Evolutionary conservation across 2,888 invertebrate genomes (phyloP), one percentile per base, ranked within the genome.

Genomic region (Lymantria monacha): DNA sequence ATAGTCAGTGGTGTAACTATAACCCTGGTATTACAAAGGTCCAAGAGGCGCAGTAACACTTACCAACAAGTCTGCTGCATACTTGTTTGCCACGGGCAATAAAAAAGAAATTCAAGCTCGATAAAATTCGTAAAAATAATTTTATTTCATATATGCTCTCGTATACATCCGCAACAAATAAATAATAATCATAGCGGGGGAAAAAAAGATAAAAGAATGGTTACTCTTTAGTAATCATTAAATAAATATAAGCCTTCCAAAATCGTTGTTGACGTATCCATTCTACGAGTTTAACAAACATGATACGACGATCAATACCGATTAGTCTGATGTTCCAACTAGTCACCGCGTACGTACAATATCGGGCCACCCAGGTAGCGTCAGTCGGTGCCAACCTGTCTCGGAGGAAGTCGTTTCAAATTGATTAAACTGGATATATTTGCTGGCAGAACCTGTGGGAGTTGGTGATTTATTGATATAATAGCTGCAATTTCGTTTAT

Each of bases 281-380:
- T 66, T 55, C 61, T 37, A 45, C 46, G 44, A 30, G 30, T 41
- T 30, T 15, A 22, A 51, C 51, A 61, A 66, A 68, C 56, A 66
- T 55, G 63, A 67, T 69, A 53, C 70, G 44, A 51, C 60, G 57
- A 66, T 67, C 66, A 57, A 56, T 70, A 64, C 62, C 53, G 54
- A 70, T 72, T 63, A 71, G 55, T 53, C 57, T 61, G 60, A 47
- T 46, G 44, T 62, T n/a, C 51, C 36, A 22, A 5, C 5, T 22
- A 22, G 2, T 22, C n/a, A 36, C 55, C 13, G 15, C 41, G 47
- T 46, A 45, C 33, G 33, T 22, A 33, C 12, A 10, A 12, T 10
- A 33, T 14, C 22, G 46, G 82, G 65, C 83, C 83, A 83, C 83
- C 83, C 83, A 83, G 70, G 76, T 75, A 74, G 82, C 66, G 22